Base-by-base conservation (phyloP, 1,140 invertebrate species). In the Lamellibrachia luymesi region DNA sequence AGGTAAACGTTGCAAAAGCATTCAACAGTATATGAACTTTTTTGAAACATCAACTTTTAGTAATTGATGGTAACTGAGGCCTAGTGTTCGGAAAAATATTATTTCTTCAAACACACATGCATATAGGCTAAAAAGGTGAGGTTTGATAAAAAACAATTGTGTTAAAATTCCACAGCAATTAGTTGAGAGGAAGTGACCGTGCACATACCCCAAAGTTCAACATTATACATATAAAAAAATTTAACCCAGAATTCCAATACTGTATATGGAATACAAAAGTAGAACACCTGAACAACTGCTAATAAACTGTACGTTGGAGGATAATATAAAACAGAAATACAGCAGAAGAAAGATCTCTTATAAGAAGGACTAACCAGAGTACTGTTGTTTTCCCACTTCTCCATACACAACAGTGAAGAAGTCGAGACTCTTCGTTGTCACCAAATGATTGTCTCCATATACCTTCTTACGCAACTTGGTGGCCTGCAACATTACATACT, bases 321-420 rank as follows among this genome's bases (percentile, higher is more conserved):
- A 50, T 89, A 93, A 92, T 10, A 49, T n/a, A 49, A 2, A 49
- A 8, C 17, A 50, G 38, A 2, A 92, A 51, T 6, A 13, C 50
- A 92, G 50, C 17, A 17, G 2, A 51, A 92, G 8, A 92, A 92
- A 6, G 56, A n/a, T 22, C 22, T 92, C 92, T 22, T 27, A 22
- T 90, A 50, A 91, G 91, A 50, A 92, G 7, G 6, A 64, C 38
- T 92, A 93, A 96, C 95, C 95, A 94, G 94, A 94, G 93, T 96
- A 95, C 91, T 96, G 95, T 50, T 95, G 94, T 93, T 95, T 95
- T 52, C 95, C 95, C 92, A 95, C 95, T 91, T 96, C 95, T 90
- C 95, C 95, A 95, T 96, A 96, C 2, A 96, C 92, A n/a, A 94
- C 92, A 50, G 96, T 94, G 94, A 96, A 96, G 90, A 94, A 95